Evolutionary conservation across 2,888 invertebrate genomes (phyloP), one percentile per base, ranked within the genome.

Genomic region (Lochmaea capreae): DNA sequence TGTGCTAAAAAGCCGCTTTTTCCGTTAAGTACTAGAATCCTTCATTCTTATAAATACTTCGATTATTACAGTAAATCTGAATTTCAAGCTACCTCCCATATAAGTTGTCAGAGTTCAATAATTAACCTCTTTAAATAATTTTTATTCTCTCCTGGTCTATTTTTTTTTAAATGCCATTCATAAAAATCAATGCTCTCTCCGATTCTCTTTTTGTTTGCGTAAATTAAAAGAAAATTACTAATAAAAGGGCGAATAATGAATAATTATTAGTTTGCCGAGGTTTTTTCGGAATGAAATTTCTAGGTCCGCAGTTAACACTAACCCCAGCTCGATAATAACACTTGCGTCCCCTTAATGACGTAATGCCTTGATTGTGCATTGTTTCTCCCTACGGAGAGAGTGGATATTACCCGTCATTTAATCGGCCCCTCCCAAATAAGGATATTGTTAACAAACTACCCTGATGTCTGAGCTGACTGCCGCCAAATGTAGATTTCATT

Each of bases 281-380:
- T 46, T 63, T 63, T 63, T 63, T 63, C 22, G 61, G 14, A 69
- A 73, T 52, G 65, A 71, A 77, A 68, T 71, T 73, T 65, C 63
- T 67, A 63, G 67, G 66, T 71, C 68, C 71, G 68, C 62, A 72
- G 72, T 76, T 75, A 77, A 75, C 77, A 76, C 77, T 73, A 73
- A 75, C 54, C 75, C 73, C 76, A 73, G 52, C 69, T 71, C 79
- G 81, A 80, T 81, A 83, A 82, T 81, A 83, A 84, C 84, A 84
- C 84, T 84, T 83, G 83, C 82, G 78, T 81, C 83, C 85, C 83
- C 83, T 84, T 79, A 86, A 86, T 86, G 86, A 85, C 86, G 85
- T 87, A 87, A 87, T 87, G 85, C 85, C 84, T 84, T 87, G 87
- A 87, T 87, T 86, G 86, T 85, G 85, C 84, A 87, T 87, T 87